Base-by-base conservation (phyloP, 2,797 vertebrate genomes). In the Tangara arthus region DNA sequence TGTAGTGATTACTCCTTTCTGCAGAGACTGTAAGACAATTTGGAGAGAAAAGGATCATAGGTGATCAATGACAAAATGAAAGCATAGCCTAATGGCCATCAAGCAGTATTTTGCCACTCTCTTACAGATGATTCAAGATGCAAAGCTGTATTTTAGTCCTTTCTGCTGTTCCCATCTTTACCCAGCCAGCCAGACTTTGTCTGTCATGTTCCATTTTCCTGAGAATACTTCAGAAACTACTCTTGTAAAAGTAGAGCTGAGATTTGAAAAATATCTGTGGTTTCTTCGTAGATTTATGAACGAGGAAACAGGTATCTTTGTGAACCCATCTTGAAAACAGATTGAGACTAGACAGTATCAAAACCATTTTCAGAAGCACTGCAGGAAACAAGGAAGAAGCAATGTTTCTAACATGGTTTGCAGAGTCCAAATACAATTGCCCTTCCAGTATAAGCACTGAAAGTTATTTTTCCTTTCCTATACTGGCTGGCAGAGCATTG, bases 1-100 rank as follows among this genome's bases (percentile, higher is more conserved):
- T 92, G 11, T 64, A 93, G 46, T 82, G 90, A 94, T 93, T 93
- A 64, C 37, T 65, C 28, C 34, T 60, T 95, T 77, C 56, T 82
- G 77, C 56, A 78, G 63, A 78, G 55, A 27, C 42, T 69, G 14
- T 75, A 68, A 83, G 55, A 70, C 57, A 69, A 3, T 94, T 89
- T 85, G n/a, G 61, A 60, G 61, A 75, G 64, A 69, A 85, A 81
- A 81, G 47, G 47, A 85, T 87, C 47, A 44, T 9, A 90, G n/a
- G 75, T 85, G 61, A 91, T 92, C 49, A n/a, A 1, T 94, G 61
- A 80, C 59, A 72, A 85, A 71, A 65, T 78, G 28, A 35, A 89
- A 87, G 46, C 7, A 4, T 12, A 52, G 35, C 44, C 42, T 92
- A 78, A 91, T 65, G 61, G 49, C 60, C 75, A 71, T 81, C 64